These are phyloP conservation scores for Epinephelus fuscoguttatus DNA, from an alignment of 2,113 vertebrate species.

Conservation along the genomic window DNA sequence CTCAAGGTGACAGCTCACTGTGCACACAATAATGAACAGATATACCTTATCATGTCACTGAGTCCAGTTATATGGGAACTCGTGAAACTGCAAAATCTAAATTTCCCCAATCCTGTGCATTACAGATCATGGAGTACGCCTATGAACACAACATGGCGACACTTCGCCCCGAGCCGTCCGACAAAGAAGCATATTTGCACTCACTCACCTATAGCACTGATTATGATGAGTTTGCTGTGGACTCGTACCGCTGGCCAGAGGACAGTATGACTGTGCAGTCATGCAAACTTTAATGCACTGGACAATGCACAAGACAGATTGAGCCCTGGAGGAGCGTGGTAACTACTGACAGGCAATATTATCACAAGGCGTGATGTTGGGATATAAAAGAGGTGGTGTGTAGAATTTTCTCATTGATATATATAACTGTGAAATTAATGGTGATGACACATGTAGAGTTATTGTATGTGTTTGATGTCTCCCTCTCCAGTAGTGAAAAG, in stretches of 20 bases:
- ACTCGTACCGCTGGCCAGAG: constrained; percentile 92
- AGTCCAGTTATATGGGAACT: background rate
- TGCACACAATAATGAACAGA: background rate
- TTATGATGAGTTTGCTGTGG: constrained; percentile 89
- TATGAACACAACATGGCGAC: constrained; percentile 90
- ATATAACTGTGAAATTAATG: constrained; percentile 46
- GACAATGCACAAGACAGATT: constrained; percentile 3
- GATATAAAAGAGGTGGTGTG: constrained; percentile 5
- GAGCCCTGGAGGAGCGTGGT: background rate
- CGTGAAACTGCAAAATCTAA: background rate
- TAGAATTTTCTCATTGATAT: constrained; percentile 35
- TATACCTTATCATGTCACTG: background rate
- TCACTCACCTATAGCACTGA: constrained; percentile 90
- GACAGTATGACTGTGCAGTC: constrained; percentile 89
- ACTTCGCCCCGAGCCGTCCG: constrained; percentile 89
- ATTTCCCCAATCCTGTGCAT: constrained; percentile 10
- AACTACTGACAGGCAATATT: constrained; percentile 49
- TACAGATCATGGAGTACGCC: constrained; percentile 91
- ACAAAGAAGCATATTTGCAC: constrained; percentile 89
- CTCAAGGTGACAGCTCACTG: constrained; percentile 85
- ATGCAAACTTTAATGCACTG: constrained; percentile 84
- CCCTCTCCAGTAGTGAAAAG: background rate
- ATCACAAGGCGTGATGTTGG: constrained; percentile 1
- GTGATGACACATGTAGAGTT: constrained; percentile 2
- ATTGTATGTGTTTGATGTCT: background rate